A percentile compares a stretch with the other conserved stretches of the same genome.
Evolutionary conservation across 2,888 invertebrate species (phyloP).

Genomic region (Ophraella communa): DNA sequence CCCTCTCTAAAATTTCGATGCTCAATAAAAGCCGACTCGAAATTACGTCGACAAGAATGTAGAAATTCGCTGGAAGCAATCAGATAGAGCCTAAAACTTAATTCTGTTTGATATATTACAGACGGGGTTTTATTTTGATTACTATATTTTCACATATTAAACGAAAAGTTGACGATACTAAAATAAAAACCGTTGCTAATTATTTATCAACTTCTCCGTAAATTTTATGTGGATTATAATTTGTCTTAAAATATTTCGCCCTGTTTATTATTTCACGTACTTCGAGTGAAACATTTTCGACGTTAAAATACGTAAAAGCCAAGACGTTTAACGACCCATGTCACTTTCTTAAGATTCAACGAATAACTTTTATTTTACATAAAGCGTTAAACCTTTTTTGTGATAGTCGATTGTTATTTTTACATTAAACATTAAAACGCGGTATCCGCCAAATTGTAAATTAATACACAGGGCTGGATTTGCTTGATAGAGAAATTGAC

Average conservation of each 20-base stretch:
- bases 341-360: not conserved
- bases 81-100: conserved; percentile 10
- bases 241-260: too few species aligned
- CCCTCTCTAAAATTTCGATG: conserved; percentile 7
- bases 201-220: too few species aligned
- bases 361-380: not conserved
- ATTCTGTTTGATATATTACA: conserved; percentile 21
- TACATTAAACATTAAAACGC: not conserved
- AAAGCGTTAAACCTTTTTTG: not conserved
- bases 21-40: conserved; percentile 5
- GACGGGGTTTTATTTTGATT: conserved; percentile 11
- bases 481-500: too few species aligned
- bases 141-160: not conserved
- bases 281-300: too few species aligned
- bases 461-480: not conserved
- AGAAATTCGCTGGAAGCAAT: not conserved
- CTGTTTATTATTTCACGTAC: too few species aligned
- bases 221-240: too few species aligned
- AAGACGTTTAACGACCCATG: not conserved
- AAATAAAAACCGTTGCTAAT: too few species aligned
- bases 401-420: not conserved
- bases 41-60: not conserved
- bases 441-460: not conserved
- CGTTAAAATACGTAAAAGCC: too few species aligned
- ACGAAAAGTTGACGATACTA: too few species aligned